Percentiles rank a stretch among this genome's conserved stretches.
Evolutionary conservation across 2,888 invertebrate species (phyloP).

Genomic region (Harpagoxenus sublaevis): DNA sequence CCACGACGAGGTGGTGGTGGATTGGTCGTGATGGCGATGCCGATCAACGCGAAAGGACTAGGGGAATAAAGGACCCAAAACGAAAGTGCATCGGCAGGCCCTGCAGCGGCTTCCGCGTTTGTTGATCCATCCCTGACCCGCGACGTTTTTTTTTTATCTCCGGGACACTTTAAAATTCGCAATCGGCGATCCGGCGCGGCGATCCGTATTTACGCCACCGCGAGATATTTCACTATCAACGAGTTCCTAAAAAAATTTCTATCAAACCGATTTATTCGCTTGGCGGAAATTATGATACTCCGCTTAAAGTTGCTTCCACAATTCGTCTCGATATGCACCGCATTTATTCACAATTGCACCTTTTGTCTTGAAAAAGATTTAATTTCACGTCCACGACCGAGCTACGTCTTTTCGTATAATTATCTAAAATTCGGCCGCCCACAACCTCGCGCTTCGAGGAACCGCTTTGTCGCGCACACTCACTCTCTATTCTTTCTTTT

Average conservation of each 20-base stretch:
- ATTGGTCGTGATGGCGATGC: conserved; percentile 38
- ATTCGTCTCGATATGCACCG: background rate
- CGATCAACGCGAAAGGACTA: conserved; percentile 54
- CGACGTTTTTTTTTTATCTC: too few species aligned
- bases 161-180: background rate
- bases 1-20: conserved; percentile 17
- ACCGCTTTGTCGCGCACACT: conserved; percentile 39
- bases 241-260: background rate
- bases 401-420: background rate
- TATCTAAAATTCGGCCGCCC: background rate
- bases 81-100: conserved; percentile 58
- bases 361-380: background rate
- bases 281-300: background rate
- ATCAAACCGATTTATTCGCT: background rate
- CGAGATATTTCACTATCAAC: background rate
- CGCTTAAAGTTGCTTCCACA: background rate
- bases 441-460: background rate
- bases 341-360: background rate
- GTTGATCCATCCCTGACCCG: background rate
- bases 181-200: background rate
- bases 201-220: background rate
- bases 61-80: background rate
- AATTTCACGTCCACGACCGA: background rate
- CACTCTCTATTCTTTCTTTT: conserved; percentile 52
- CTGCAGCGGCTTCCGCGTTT: conserved; percentile 36